phyloP scores from a whole-genome alignment of 53 echinoderm and acorn worm genomes.

The Holothuria leucospilota region DNA sequence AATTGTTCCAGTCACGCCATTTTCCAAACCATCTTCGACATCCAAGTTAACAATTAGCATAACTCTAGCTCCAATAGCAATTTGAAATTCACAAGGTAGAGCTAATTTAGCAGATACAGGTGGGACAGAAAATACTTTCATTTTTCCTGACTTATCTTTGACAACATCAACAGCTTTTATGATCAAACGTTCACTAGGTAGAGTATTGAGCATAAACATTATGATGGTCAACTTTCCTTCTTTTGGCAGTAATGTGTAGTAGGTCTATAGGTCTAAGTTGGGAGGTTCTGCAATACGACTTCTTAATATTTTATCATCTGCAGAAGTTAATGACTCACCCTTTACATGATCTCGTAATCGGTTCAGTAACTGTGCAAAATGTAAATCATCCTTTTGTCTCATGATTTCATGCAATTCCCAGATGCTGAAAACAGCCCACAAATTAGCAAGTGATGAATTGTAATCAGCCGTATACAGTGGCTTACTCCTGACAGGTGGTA shows the following conservation, averaged over 20 bases:
- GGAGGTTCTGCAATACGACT: background rate
- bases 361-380: constrained; percentile 41
- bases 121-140: background rate
- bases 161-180: constrained; percentile 3
- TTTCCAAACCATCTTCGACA: constrained; percentile 46
- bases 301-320: constrained; percentile 6
- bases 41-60: constrained; percentile 48
- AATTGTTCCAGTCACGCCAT: constrained; percentile 42
- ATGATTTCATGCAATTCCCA: constrained; percentile 48
- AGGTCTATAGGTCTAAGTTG: no score
- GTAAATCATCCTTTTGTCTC: constrained; percentile 47
- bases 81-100: background rate
- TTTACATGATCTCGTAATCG: background rate
- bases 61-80: constrained; percentile 17
- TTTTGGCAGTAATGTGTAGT: background rate
- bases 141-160: background rate
- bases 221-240: constrained; percentile 36
- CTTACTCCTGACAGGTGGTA: constrained; percentile 33
- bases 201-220: background rate
- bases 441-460: no score
- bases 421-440: constrained; percentile 14
- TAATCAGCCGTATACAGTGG: background rate
- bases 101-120: no score
- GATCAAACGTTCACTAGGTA: background rate
- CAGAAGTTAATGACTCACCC: background rate